A percentile compares a stretch with the other conserved stretches of the same genome.
Conservation (phyloP, 2,797 vertebrate genomes). For the Ctenopoma multispine region DNA sequence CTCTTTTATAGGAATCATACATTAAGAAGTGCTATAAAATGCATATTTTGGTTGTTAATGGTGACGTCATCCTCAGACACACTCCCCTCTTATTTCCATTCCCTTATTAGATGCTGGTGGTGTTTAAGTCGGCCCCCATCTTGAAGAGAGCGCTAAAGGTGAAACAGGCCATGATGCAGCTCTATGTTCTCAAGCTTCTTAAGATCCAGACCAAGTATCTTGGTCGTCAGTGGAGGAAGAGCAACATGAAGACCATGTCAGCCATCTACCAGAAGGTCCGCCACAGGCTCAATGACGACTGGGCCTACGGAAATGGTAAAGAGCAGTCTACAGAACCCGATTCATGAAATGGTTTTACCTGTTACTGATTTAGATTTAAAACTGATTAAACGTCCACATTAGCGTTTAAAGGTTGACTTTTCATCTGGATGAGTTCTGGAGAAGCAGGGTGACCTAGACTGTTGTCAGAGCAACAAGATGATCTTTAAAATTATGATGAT, state of each 20-base stretch:
- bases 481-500: too few relatives aligned
- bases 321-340: background rate
- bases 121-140: conserved; percentile 97
- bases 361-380: too few relatives aligned
- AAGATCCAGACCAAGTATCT: conserved; percentile 98
- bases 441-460: too few relatives aligned
- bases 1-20: too few relatives aligned
- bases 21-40: background rate
- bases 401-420: background rate
- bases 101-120: conserved; percentile 91
- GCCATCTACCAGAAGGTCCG: conserved; percentile 98
- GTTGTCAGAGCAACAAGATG: too few relatives aligned
- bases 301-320: conserved; percentile 95
- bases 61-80: background rate
- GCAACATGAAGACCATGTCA: conserved; percentile 99
- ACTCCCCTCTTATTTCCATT: background rate
- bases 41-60: background rate
- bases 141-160: conserved; percentile 96
- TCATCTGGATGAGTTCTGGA: too few relatives aligned
- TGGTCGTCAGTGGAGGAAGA: conserved; percentile 97
- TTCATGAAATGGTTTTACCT: background rate
- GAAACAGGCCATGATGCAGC: conserved; percentile 97
- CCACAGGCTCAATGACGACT: conserved; percentile 96
- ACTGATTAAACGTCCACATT: too few relatives aligned
- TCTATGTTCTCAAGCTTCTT: conserved; percentile 94